Base-by-base conservation (phyloP, 2,113 vertebrate genomes). In the Psilopogon haemacephalus region DNA sequence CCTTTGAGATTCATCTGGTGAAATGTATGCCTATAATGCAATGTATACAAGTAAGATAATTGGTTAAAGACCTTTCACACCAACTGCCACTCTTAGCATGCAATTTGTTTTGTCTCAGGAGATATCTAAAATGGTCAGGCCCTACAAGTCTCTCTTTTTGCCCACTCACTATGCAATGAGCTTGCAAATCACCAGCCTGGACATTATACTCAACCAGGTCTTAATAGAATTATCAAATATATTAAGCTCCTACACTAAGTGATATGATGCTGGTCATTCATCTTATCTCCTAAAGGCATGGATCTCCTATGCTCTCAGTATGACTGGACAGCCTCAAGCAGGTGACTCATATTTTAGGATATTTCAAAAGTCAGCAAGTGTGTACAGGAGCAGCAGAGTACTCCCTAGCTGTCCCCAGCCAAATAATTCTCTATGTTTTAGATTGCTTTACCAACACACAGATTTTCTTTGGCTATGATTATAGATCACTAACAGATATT, bases 271-370 rank as follows among this genome's bases (percentile, higher is more conserved):
- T n/a, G 20, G 5, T 5, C 6, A 71, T 52, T 71, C 9, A 4
- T 0, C 8, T 68, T 72, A 33, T 10, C 46, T 24, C 14, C 32
- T 37, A 58, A 79, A 71, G 42, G 42, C 35, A 32, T 15, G 38
- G 18, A 67, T 35, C 26, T 42, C 13, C 33, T 2, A 1, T 30
- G 33, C 12, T 42, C 2, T 0, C 10, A 52, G 9, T 44, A 26
- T 27, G 38, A 40, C 38, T 40, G 9, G 38, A 40, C 38, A 85
- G 42, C 7, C 6, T 8, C 50, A 28, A 38, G 19, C 13, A 40
- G 38, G 17, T 48, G 10, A 33, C 15, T 59, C 12, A 37, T 32
- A 38, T 42, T 20, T 42, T 60, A 65, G 6, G 7, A 48, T 69
- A 73, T 64, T 64, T 78, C 18, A 42, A 48, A 82, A 55, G 19